Evolutionary conservation across 2,888 invertebrate species (phyloP).

Genomic region (Cryptosula pallasiana): DNA sequence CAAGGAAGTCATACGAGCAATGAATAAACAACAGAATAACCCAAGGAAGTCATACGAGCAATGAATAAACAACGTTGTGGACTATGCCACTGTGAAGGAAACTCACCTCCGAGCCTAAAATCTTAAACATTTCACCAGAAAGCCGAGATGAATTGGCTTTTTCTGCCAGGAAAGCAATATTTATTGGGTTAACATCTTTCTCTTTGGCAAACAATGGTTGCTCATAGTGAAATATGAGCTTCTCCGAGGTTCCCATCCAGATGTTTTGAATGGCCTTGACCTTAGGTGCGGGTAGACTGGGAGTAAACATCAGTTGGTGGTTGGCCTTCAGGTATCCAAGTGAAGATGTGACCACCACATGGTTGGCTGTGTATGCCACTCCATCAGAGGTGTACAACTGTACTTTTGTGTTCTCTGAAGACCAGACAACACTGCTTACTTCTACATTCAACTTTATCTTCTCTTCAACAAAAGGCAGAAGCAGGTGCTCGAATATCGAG

Average conservation of each 20-base stretch:
- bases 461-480: neutral
- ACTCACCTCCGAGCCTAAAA: neutral
- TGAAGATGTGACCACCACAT: conserved; percentile 26
- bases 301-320: neutral
- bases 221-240: conserved; percentile 26
- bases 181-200: neutral
- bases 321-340: conserved; percentile 26
- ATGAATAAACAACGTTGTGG: too few relatives aligned
- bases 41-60: too few relatives aligned
- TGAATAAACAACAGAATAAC: too few relatives aligned
- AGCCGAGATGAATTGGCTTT: neutral
- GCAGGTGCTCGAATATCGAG: neutral
- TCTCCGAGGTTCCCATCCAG: conserved; percentile 26
- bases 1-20: too few relatives aligned
- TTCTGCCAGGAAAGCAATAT: neutral
- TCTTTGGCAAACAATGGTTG: neutral
- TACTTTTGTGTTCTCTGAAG: neutral
- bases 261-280: conserved; percentile 27
- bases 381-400: neutral
- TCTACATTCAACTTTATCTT: neutral
- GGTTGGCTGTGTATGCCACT: conserved; percentile 5
- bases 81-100: too few relatives aligned
- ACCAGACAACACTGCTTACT: neutral
- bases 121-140: neutral
- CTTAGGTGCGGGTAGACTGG: conserved; percentile 5